Evolutionary conservation across 2,797 vertebrate species (phyloP).

Genomic region (Rhinogobio ventralis): DNA sequence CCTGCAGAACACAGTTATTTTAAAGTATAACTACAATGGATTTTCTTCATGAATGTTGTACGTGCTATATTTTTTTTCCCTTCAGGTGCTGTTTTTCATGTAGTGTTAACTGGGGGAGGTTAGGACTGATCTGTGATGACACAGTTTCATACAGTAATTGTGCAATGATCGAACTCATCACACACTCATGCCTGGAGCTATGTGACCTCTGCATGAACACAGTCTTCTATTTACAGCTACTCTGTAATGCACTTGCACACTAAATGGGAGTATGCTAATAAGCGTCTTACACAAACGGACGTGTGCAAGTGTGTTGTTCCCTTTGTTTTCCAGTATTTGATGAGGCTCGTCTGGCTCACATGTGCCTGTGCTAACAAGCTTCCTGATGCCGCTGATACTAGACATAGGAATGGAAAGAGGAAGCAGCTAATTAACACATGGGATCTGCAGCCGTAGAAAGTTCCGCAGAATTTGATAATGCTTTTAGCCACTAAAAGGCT

Average conservation of each 20-base stretch:
- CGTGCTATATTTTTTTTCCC: neutral
- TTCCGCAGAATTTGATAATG: neutral
- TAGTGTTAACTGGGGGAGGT: neutral
- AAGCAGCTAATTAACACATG: conserved; percentile 20
- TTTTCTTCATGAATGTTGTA: neutral
- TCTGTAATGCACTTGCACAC: neutral
- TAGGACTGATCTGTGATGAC: neutral
- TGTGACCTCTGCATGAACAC: conserved; percentile 23
- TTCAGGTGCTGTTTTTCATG: neutral
- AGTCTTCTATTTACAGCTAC: conserved; percentile 31
- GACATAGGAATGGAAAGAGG: neutral
- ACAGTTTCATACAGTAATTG: neutral
- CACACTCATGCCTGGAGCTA: neutral
- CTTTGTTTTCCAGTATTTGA: conserved; percentile 32
- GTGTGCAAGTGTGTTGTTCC: conserved; percentile 11
- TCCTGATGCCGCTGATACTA: conserved; percentile 45
- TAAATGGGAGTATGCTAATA: conserved; percentile 19
- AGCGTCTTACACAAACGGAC: conserved; percentile 3
- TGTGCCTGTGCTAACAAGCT: conserved; percentile 36
- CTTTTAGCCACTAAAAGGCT: neutral
- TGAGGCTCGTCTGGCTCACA: conserved; percentile 2
- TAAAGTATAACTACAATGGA: conserved; percentile 13
- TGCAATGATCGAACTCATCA: conserved; percentile 41
- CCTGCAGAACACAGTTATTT: conserved; percentile 24
- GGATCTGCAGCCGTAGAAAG: neutral